Base-by-base conservation (phyloP, 2,888 invertebrate species). In the Drosophila mettleri region DNA sequence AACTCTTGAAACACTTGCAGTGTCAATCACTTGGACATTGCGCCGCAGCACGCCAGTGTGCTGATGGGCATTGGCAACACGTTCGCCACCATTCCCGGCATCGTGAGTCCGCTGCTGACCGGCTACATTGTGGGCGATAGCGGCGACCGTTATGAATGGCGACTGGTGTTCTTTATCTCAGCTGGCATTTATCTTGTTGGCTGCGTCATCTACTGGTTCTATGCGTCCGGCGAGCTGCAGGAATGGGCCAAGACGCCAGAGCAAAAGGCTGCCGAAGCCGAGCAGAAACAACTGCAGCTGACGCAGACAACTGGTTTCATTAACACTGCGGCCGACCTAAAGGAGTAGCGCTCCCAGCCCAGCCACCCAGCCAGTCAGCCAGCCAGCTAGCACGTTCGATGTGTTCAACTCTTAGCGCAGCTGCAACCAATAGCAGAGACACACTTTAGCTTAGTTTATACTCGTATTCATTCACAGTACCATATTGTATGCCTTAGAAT, bases 61-160 rank as follows among this genome's bases (percentile, higher is more conserved):
- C 92, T 98, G 58, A 97, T 98, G 97, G 98, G 98, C 0, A 93
- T 98, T 10, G 96, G 97, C 10, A 98, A 98, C 92, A 98, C 98
- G 0, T 93, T 98, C 73, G 98, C 97, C 0, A 98, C 98, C 0
- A 92, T 98, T 54, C 98, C 98, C 1, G 98, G 98, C 29, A 97
- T 98, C 83, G 93, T 98, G n/a, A 97, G 97, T 89, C 98, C 98
- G 0, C 94, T 95, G 12, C 92, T 98, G 0, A 96, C 97, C 0
- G 97, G 97, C 8, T 94, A 94, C 54, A 95, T 98, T 59, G 96
- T 97, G 16, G 93, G 94, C 64, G 93, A 96, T 74, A 94, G 49
- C 31, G 74, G 74, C 7, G 78, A 75, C 33, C 78, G 94, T 20
- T 94, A 94, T 18, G 95, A 98, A 92, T 98, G 98, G 98, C 94